phyloP scores from a whole-genome alignment of 2,797 vertebrate genomes.

The Gallirallus australis region DNA sequence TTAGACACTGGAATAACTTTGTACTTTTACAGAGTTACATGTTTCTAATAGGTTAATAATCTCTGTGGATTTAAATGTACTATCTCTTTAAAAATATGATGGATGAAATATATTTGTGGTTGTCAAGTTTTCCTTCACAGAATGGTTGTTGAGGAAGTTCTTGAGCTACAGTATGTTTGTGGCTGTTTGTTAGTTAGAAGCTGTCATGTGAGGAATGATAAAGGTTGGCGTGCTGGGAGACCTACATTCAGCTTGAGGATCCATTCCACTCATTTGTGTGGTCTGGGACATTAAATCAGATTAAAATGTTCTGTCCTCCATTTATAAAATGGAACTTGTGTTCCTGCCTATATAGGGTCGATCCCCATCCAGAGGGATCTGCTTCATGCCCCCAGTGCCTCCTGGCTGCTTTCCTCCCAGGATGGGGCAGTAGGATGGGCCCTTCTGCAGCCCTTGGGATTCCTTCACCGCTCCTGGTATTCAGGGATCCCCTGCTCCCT shows the following conservation, averaged over 20 bases:
- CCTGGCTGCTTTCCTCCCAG: fast-evolving
- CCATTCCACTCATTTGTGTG: neutral
- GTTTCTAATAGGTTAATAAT: slow-evolving; percentile 6
- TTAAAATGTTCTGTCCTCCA: neutral
- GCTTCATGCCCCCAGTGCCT: neutral
- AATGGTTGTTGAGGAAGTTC: neutral
- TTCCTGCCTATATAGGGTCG: neutral
- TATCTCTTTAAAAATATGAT: neutral
- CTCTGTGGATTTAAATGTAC: neutral
- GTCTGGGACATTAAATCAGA: neutral
- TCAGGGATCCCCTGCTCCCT: neutral
- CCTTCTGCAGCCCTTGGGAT: neutral
- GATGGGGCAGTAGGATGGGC: neutral
- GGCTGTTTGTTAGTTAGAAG: neutral
- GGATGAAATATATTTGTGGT: neutral
- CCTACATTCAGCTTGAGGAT: neutral
- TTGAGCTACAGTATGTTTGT: neutral
- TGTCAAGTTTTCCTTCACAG: neutral
- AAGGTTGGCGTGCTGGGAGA: neutral
- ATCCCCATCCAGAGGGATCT: neutral
- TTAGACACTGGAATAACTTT: neutral
- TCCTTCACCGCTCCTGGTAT: fast-evolving
- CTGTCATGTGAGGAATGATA: neutral
- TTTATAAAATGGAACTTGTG: neutral
- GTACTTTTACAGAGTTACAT: neutral